phyloP scores from a whole-genome alignment of 2,888 invertebrate species.

The Patella caerulea region DNA sequence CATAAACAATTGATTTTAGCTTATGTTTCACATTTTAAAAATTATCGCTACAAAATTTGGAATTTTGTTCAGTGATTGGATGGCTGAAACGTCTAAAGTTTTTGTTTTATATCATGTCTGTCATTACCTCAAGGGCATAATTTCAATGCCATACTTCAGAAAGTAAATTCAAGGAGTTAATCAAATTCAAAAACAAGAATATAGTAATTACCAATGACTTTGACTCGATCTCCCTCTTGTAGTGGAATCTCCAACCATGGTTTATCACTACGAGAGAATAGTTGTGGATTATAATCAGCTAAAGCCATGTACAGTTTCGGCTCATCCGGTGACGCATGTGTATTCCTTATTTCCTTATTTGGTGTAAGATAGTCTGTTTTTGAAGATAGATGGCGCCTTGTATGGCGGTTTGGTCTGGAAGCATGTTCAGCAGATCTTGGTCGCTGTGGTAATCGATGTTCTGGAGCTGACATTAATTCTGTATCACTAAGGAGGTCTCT shows the following conservation, averaged over 20 bases:
- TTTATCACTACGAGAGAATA: constrained; percentile 59
- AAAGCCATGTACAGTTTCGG: constrained; percentile 49
- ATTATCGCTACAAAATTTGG: not conserved
- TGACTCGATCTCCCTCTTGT: constrained; percentile 63
- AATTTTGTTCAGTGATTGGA: not conserved
- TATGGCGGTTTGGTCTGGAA: constrained; percentile 13
- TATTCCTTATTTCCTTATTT: not conserved
- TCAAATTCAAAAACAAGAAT: not conserved
- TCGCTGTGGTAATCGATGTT: constrained; percentile 6
- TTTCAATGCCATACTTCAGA: not conserved
- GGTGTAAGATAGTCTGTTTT: constrained; percentile 19
- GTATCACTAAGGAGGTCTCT: constrained; percentile 33
- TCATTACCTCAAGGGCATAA: no score
- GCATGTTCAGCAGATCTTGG: constrained; percentile 23
- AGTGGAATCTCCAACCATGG: constrained; percentile 57
- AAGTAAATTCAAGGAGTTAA: not conserved
- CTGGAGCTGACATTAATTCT: constrained; percentile 15
- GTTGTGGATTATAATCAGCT: constrained; percentile 60
- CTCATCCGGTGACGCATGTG: constrained; percentile 13
- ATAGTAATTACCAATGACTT: constrained; percentile 48
- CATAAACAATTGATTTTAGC: no score
- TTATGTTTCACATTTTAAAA: no score
- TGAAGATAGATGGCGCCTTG: not conserved
- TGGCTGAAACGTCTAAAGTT: no score
- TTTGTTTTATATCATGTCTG: no score